Evolutionary conservation across 2,797 vertebrate species (phyloP).

Genomic region (Typhlichthys subterraneus): DNA sequence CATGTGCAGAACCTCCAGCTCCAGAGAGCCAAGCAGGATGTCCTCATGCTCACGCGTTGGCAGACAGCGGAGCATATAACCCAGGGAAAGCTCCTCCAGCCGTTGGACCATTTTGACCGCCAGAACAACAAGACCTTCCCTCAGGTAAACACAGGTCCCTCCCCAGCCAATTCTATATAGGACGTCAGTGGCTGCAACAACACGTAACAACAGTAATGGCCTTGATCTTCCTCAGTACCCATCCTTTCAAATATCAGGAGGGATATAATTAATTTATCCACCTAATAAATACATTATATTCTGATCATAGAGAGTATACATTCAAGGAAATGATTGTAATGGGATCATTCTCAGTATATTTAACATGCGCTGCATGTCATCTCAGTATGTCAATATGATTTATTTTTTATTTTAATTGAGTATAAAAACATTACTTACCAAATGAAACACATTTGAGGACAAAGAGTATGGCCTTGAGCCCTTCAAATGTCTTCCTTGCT

Average conservation of each 20-base stretch:
- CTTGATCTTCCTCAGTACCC: conserved; percentile 61
- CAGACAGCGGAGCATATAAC: conserved; percentile 34
- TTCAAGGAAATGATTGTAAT: too few relatives aligned
- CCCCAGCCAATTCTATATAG: too few relatives aligned
- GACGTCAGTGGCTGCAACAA: too few relatives aligned
- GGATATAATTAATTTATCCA: background rate
- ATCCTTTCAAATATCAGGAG: conserved; percentile 40
- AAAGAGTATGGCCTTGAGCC: conserved; percentile 14
- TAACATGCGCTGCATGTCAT: too few relatives aligned
- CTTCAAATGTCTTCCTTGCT: too few relatives aligned
- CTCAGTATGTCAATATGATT: too few relatives aligned
- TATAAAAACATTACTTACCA: conserved; percentile 41
- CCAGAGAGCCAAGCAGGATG: conserved; percentile 47
- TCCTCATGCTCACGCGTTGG: conserved; percentile 13
- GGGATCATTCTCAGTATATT: too few relatives aligned
- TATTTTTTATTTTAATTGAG: too few relatives aligned
- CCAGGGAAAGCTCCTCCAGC: conserved; percentile 68
- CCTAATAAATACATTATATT: background rate
- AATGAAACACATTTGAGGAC: conserved; percentile 34
- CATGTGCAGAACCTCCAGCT: conserved; percentile 48
- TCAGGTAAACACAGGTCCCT: conserved; percentile 71
- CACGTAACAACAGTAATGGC: too few relatives aligned
- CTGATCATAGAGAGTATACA: too few relatives aligned
- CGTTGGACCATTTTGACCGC: conserved; percentile 81
- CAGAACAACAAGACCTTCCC: conserved; percentile 62